Base-by-base conservation (phyloP, 2,888 invertebrate genomes). In the Hanleya hanleyi region DNA sequence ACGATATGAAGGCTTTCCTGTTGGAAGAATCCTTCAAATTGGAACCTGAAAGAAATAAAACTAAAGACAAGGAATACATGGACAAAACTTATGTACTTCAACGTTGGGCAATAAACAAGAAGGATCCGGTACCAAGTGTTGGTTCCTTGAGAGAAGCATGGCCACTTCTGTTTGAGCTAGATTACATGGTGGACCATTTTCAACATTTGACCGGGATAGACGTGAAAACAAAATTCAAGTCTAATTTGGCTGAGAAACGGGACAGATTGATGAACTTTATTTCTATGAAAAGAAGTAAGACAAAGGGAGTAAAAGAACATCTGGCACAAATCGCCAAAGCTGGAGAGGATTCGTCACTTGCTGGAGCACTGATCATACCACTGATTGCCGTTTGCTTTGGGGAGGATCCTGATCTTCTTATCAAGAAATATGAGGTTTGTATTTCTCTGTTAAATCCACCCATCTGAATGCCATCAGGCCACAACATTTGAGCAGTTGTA, bases 391-490 rank as follows among this genome's bases (percentile, higher is more conserved):
- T 26, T 22, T 57, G 57, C 29, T 57, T 57, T 57, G 57, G 29
- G 22, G 57, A 57, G 32, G 57, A 57, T 57, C 57, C 57, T 57
- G 57, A 26, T 57, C 57, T 26, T 57, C 26, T 57, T 26, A 32
- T 57, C 12, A 57, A 57, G 26, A 3, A 15, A 22, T 57, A 57
- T 57, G 57, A 57, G 57, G 57, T 57, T n/a, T n/a, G n/a, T n/a
- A n/a, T n/a, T n/a, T n/a, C n/a, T n/a, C n/a, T n/a, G n/a, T n/a
- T n/a, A n/a, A n/a, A n/a, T n/a, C n/a, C n/a, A n/a, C n/a, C n/a
- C n/a, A n/a, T n/a, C n/a, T n/a, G n/a, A n/a, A n/a, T n/a, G n/a
- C n/a, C n/a, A n/a, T n/a, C n/a, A n/a, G n/a, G n/a, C n/a, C n/a
- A n/a, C n/a, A n/a, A n/a, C n/a, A n/a, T n/a, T n/a, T n/a, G n/a